These are phyloP conservation scores for Pseudomyrmex concolor DNA, from an alignment of 1,140 invertebrate species.

Conservation along the genomic window DNA sequence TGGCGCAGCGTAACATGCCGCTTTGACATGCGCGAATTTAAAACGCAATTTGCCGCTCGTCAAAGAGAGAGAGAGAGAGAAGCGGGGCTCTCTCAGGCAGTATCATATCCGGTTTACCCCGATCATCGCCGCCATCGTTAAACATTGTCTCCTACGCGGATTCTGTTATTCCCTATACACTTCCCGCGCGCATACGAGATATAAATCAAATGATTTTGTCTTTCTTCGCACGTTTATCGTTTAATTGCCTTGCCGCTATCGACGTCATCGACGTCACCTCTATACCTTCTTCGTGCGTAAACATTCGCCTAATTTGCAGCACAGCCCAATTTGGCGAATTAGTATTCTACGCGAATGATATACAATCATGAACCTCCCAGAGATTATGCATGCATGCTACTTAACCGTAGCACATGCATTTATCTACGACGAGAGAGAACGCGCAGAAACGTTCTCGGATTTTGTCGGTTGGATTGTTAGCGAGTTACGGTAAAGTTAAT, in stretches of 20 bases:
- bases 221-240: not conserved
- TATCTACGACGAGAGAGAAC: slow-evolving; percentile 7
- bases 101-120: not conserved
- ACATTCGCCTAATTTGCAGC: slow-evolving; percentile 34
- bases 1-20: not conserved
- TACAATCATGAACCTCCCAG: slow-evolving; percentile 34
- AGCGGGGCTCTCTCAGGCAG: not conserved
- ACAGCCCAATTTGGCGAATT: slow-evolving; percentile 29
- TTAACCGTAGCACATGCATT: slow-evolving; percentile 38
- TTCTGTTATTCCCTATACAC: not conserved
- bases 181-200: too few relatives aligned
- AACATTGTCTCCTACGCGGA: not conserved
- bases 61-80: not conserved
- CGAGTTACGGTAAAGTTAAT: slow-evolving; percentile 19
- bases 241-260: slow-evolving; percentile 10
- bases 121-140: not conserved
- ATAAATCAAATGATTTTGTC: not conserved
- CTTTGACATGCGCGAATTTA: not conserved
- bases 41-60: slow-evolving; percentile 17
- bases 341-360: slow-evolving; percentile 32
- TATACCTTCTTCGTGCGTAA: slow-evolving; percentile 9
- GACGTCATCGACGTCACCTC: not conserved
- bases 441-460: not conserved
- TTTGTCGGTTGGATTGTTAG: slow-evolving; percentile 18
- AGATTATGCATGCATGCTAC: slow-evolving; percentile 51